A percentile compares a stretch with the other conserved stretches of the same genome.
Evolutionary conservation across 2,113 vertebrate genomes (phyloP).

Genomic region (Capreolus pygargus): DNA sequence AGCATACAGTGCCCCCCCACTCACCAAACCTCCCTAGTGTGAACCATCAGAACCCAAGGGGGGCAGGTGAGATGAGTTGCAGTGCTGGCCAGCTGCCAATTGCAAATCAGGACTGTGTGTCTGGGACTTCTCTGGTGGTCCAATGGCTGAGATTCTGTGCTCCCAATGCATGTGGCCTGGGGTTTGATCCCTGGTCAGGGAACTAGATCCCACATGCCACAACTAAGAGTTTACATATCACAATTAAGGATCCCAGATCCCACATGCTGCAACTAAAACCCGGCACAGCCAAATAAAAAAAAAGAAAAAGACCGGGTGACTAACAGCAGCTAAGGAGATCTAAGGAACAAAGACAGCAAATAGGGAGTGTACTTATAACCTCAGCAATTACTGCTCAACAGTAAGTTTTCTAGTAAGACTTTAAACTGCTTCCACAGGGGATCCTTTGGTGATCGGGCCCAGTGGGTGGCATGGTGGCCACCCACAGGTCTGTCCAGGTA

Average conservation of each 20-base stretch:
- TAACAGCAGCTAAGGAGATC: background rate
- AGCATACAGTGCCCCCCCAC: background rate
- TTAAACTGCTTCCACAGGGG: background rate
- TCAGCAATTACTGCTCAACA: rapidly evolving
- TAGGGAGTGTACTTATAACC: rapidly evolving
- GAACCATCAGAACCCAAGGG: background rate
- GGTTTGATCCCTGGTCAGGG: background rate
- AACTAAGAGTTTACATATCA: background rate
- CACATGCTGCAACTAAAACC: background rate
- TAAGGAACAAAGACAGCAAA: background rate
- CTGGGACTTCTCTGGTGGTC: background rate
- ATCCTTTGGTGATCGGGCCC: rapidly evolving
- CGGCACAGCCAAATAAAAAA: background rate
- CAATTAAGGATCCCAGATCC: background rate
- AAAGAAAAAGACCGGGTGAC: background rate
- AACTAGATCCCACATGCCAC: background rate
- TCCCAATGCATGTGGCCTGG: background rate
- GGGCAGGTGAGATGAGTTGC: background rate
- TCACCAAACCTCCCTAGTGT: background rate
- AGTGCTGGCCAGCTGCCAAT: background rate
- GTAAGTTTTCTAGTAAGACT: background rate
- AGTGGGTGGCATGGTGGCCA: background rate
- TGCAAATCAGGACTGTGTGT: background rate
- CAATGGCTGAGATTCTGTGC: background rate
- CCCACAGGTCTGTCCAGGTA: background rate